Conservation (phyloP, 2,888 invertebrate genomes). For the Orchesella flavescens region DNA sequence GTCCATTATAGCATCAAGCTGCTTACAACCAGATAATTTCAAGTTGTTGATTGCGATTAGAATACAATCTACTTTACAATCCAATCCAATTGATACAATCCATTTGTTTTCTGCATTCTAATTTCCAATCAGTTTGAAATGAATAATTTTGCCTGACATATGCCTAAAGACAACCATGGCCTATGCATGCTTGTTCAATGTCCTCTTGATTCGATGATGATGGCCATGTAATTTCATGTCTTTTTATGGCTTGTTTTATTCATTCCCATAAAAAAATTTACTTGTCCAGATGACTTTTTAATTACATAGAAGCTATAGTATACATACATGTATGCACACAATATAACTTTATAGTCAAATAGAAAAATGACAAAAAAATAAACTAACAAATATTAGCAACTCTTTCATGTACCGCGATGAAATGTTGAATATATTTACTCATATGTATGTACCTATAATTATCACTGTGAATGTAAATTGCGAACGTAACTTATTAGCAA, state of each 20-base stretch:
- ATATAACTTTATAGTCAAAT: background rate
- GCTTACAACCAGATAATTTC: background rate
- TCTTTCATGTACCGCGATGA: constrained; percentile 26
- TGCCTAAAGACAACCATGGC: too few relatives aligned
- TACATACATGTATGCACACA: background rate
- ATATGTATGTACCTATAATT: too few relatives aligned
- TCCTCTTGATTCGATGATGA: background rate
- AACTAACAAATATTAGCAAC: constrained; percentile 11
- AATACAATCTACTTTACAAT: too few relatives aligned
- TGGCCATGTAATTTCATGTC: constrained; percentile 37
- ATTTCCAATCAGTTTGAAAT: background rate
- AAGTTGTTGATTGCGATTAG: background rate
- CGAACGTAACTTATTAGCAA: too few relatives aligned
- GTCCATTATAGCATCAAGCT: background rate
- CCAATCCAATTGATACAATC: background rate
- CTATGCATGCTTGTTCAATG: too few relatives aligned
- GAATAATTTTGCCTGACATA: background rate
- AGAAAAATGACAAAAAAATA: background rate
- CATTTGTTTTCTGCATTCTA: background rate
- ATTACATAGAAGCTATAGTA: constrained; percentile 21
- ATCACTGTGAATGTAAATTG: too few relatives aligned
- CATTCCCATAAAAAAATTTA: background rate
- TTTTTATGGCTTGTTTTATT: constrained; percentile 46
- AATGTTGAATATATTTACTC: too few relatives aligned
- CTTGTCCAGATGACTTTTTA: constrained; percentile 45